Evolutionary conservation across 92 coral and sea anemone species (phyloP).

Genomic region (Micromussa lordhowensis): DNA sequence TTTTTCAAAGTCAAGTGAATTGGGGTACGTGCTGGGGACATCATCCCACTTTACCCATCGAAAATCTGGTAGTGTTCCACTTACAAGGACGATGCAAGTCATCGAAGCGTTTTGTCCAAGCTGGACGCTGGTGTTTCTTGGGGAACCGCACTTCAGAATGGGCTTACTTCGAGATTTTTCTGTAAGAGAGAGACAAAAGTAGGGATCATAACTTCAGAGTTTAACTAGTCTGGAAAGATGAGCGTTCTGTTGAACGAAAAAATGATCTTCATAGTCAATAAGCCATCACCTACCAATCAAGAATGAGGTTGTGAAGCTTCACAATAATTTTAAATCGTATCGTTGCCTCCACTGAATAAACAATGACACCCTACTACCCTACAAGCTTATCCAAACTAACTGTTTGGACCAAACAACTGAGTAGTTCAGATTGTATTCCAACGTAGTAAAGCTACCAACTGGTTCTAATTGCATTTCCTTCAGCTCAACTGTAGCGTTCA

Average conservation of each 20-base stretch:
- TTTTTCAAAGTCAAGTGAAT: conserved; percentile 54
- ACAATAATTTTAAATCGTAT: background rate
- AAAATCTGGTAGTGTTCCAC: conserved; percentile 90
- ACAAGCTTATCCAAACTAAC: background rate
- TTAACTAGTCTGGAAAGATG: background rate
- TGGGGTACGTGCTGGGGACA: conserved; percentile 65
- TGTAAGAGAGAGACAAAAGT: conserved; percentile 18
- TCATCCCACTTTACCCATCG: conserved; percentile 86
- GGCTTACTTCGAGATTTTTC: conserved; percentile 88
- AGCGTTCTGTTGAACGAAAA: background rate
- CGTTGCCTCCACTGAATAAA: background rate
- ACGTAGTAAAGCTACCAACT: background rate
- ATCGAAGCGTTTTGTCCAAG: conserved; percentile 72
- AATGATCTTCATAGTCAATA: background rate
- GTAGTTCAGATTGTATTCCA: background rate
- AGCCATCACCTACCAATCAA: background rate
- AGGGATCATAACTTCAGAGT: background rate
- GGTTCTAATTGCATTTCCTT: background rate
- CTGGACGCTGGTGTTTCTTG: conserved; percentile 80
- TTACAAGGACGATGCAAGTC: conserved; percentile 81
- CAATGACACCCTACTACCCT: background rate
- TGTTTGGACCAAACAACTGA: background rate
- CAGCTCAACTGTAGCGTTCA: background rate
- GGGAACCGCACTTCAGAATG: conserved; percentile 73
- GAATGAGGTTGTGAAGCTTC: background rate